phyloP scores from a whole-genome alignment of 2,113 vertebrate genomes.

The Himantopus leucocephalus region DNA sequence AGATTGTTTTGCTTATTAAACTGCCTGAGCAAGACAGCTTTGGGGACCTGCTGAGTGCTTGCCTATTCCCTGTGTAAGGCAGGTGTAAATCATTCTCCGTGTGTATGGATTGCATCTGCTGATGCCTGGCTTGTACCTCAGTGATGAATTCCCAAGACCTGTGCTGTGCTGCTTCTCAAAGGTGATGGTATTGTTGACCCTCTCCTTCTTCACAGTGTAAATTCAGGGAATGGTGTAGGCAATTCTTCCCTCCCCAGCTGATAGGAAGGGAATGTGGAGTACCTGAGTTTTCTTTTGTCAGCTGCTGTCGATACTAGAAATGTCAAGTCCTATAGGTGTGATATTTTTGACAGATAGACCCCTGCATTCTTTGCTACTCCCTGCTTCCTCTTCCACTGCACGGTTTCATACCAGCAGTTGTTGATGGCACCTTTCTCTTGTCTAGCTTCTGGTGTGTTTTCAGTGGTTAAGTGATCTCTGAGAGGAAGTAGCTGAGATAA shows the following conservation, averaged over 20 bases:
- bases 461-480: neutral
- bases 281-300: neutral
- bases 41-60: neutral
- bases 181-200: neutral
- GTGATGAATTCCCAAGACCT: neutral
- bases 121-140: neutral
- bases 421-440: neutral
- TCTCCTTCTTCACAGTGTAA: neutral
- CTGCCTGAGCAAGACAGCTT: neutral
- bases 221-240: neutral
- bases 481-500: neutral
- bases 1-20: neutral
- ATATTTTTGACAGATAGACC: neutral
- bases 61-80: neutral
- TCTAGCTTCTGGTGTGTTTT: neutral
- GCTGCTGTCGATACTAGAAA: neutral
- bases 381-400: neutral
- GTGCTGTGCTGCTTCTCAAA: neutral
- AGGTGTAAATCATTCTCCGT: neutral
- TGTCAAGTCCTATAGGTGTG: fast-evolving
- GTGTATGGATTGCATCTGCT: neutral
- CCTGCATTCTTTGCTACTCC: neutral
- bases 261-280: neutral
- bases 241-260: neutral
- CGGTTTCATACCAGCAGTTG: neutral